Evolutionary conservation across 2,113 vertebrate species (phyloP).

Genomic region (Ailurus styani): DNA sequence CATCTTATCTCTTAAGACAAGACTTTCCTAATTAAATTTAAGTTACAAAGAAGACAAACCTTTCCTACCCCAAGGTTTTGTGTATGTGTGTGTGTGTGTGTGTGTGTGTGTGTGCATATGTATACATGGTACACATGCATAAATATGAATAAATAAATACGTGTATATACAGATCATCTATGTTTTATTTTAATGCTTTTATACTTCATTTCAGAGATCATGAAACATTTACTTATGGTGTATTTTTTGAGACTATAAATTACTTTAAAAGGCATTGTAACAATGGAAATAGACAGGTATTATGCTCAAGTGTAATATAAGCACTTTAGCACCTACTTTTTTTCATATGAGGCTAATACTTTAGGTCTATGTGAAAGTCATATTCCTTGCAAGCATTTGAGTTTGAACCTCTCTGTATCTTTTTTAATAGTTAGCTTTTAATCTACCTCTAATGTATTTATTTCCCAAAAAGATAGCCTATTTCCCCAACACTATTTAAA

Average conservation of each 20-base stretch:
- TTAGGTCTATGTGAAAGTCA: not conserved
- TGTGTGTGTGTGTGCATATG: not conserved
- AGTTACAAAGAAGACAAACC: not conserved
- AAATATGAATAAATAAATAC: not conserved
- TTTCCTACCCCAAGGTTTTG: not conserved
- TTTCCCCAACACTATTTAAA: not conserved
- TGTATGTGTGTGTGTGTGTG: not conserved
- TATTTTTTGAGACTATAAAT: not conserved
- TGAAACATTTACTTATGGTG: not conserved
- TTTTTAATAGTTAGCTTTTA: not conserved
- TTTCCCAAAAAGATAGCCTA: not conserved
- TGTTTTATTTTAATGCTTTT: not conserved
- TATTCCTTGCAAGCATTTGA: not conserved
- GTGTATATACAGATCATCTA: not conserved
- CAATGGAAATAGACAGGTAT: not conserved
- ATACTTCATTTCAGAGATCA: not conserved
- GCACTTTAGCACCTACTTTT: not conserved
- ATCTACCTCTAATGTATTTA: not conserved
- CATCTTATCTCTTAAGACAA: not conserved
- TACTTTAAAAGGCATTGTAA: not conserved
- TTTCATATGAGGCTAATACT: not conserved
- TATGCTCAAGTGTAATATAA: not conserved
- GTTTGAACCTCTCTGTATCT: not conserved
- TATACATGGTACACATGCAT: not conserved
- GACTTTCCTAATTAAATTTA: not conserved